These are phyloP conservation scores for Nannobrachium achirus DNA, from an alignment of 2,113 vertebrate species.

Conservation along the genomic window DNA sequence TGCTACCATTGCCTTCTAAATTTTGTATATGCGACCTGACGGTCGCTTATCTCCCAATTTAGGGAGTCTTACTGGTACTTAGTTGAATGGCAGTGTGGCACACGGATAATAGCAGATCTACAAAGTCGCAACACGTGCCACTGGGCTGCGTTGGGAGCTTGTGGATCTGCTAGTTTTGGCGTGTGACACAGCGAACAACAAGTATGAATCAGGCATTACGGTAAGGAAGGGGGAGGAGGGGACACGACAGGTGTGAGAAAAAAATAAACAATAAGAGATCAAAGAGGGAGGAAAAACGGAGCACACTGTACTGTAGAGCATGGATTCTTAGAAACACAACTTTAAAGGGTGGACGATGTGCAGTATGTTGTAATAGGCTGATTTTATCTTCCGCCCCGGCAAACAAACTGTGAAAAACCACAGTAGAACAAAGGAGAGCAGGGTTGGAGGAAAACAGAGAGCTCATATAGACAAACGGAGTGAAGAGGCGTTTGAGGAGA, in stretches of 20 bases:
- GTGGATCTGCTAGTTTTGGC: too few species aligned
- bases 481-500: background rate
- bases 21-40: too few species aligned
- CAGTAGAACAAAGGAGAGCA: slow-evolving; percentile 4
- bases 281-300: background rate
- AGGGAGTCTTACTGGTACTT: too few species aligned
- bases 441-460: background rate
- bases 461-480: background rate
- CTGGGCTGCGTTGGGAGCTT: too few species aligned
- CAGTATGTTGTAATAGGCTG: background rate
- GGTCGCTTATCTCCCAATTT: too few species aligned
- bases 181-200: too few species aligned
- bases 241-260: background rate
- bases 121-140: too few species aligned
- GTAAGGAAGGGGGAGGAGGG: background rate
- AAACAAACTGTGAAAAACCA: slow-evolving; percentile 1
- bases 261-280: background rate
- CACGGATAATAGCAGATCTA: too few species aligned
- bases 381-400: slow-evolving; percentile 19
- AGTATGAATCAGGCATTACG: background rate
- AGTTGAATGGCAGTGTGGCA: too few species aligned
- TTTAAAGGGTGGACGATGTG: background rate
- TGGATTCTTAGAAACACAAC: slow-evolving; percentile 14
- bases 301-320: background rate
- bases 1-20: too few species aligned